phyloP scores from a whole-genome alignment of 2,113 vertebrate genomes.

The Leiothrix lutea region DNA sequence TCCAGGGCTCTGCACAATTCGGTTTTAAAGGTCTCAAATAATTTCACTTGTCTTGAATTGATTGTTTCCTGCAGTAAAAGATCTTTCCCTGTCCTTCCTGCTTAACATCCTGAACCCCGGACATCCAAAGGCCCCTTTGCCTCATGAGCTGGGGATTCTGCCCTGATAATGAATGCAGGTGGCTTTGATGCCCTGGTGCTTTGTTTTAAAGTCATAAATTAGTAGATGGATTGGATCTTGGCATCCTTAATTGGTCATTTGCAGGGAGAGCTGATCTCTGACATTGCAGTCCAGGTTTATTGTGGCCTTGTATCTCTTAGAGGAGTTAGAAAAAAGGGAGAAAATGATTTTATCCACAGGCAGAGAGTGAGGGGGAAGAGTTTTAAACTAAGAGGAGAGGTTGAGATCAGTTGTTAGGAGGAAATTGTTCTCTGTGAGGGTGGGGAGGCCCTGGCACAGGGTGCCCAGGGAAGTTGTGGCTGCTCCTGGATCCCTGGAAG shows the following conservation, averaged over 20 bases:
- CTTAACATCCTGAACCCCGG: background rate
- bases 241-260: background rate
- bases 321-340: background rate
- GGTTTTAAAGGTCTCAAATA: background rate
- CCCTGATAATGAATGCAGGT: background rate
- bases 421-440: background rate
- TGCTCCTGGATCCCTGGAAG: background rate
- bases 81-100: background rate
- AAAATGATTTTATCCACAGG: background rate
- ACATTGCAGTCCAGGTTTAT: background rate
- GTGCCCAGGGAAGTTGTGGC: background rate
- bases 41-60: background rate
- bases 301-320: background rate
- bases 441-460: background rate
- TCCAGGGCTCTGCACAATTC: background rate
- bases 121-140: background rate
- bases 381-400: background rate
- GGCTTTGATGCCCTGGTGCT: background rate
- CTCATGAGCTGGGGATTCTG: background rate
- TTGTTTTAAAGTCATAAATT: background rate
- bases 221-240: background rate
- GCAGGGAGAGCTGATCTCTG: background rate
- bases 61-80: background rate
- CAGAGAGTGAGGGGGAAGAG: background rate
- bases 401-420: background rate